Percentiles rank a stretch among this genome's conserved stretches.
Evolutionary conservation across 2,797 vertebrate genomes (phyloP).

Genomic region (Hemitrygon akajei): DNA sequence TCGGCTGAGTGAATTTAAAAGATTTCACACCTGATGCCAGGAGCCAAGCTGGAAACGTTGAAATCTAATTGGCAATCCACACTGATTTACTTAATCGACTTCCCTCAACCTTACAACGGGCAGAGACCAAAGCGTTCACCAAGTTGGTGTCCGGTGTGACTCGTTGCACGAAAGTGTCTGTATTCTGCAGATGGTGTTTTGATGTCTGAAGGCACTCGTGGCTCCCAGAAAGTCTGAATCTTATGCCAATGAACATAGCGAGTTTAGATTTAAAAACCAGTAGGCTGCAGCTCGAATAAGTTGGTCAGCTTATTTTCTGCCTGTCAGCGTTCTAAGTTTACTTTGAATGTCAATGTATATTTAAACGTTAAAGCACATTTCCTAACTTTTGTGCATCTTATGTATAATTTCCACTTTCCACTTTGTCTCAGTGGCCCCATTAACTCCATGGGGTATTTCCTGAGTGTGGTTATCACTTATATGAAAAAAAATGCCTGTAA

Average conservation of each 20-base stretch:
- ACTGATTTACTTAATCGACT: too few species aligned
- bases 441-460: neutral
- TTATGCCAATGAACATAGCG: neutral
- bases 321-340: neutral
- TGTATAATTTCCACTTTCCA: neutral
- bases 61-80: too few species aligned
- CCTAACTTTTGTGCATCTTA: neutral
- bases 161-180: too few species aligned
- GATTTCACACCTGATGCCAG: too few species aligned
- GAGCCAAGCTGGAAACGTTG: too few species aligned
- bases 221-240: too few species aligned
- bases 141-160: too few species aligned
- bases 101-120: too few species aligned
- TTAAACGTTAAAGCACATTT: neutral
- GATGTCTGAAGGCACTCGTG: too few species aligned
- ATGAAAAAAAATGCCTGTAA: neutral
- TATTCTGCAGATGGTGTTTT: too few species aligned
- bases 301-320: neutral
- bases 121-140: too few species aligned
- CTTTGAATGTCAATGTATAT: neutral
- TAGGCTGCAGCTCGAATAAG: neutral
- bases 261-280: neutral
- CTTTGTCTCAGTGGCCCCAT: neutral
- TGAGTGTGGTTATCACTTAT: neutral
- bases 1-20: too few species aligned